Evolutionary conservation across 2,888 invertebrate species (phyloP), one percentile per base, ranked within the genome.

Genomic region (Volucella inflata): DNA sequence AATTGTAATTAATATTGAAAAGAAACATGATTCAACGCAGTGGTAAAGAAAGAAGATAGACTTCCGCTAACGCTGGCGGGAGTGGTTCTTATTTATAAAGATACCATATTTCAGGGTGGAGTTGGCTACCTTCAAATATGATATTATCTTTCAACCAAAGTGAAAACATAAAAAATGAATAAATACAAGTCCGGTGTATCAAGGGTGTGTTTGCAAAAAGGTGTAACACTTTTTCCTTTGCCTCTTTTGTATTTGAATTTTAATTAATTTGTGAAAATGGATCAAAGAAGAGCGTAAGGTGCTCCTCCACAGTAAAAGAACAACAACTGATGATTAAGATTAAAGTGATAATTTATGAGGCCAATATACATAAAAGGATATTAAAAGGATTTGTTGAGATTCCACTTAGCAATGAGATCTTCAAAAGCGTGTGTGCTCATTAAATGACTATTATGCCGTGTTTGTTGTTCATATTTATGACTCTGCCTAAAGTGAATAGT

Each of bases 61-160:
- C 83, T 83, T 78, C 83, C 78, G 72, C 68, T 55, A 17, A 59
- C 36, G 12, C 11, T 30, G 51, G 62, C 68, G 74, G 83, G 83
- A 68, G 83, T 78, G 83, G 83, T 78, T 70, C 57, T 48, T 51
- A 62, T 57, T 74, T 74, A 74, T 62, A 57, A 78, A 78, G 57
- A 55, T 70, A 78, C 64, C 50, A 70, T 78, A 65, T n/a, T 46
- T 17, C 16, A 51, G 40, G 83, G 68, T 70, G 68, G 67, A 68
- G 57, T 68, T 72, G 67, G 21, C 64, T 75, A 68, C 77, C 67
- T 74, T 78, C 72, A 38, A 60, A 59, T 72, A 83, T 83, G 68
- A 51, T 78, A 74, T 74, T 64, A 64, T 14, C 11, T 72, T 74
- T 64, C 76, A 65, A 42, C 53, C 46, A 67, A 53, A 57, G 60